phyloP scores from a whole-genome alignment of 2,113 vertebrate species.

The Numida meleagris region DNA sequence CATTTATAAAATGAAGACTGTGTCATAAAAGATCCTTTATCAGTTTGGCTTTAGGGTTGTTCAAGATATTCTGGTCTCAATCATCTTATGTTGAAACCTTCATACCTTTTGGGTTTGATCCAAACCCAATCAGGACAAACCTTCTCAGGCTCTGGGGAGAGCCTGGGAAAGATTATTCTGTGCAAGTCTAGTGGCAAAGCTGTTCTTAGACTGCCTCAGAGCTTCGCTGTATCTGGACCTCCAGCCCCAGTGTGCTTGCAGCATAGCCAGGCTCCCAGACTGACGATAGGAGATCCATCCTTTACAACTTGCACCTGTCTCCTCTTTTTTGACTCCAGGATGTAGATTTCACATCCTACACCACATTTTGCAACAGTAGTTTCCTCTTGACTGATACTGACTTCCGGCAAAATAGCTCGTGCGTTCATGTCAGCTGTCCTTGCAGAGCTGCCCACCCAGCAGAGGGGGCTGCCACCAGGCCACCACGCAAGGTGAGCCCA shows the following conservation, averaged over 20 bases:
- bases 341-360: neutral
- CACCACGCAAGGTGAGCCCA: neutral
- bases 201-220: neutral
- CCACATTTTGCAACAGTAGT: neutral
- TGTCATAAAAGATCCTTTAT: conserved; percentile 8
- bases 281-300: neutral
- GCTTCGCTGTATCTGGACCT: neutral
- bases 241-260: neutral
- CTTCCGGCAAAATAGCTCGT: neutral
- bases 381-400: neutral
- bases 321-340: neutral
- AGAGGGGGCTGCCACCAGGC: neutral
- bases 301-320: neutral
- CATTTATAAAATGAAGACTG: neutral
- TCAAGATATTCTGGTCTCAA: neutral
- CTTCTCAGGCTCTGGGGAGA: neutral
- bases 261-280: neutral
- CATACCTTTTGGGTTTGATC: neutral
- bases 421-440: neutral
- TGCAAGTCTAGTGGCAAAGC: neutral
- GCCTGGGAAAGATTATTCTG: neutral
- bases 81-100: neutral
- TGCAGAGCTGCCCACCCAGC: neutral
- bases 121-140: neutral
- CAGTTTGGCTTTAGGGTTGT: neutral